Percentiles rank a stretch among this genome's conserved stretches.
These are phyloP conservation scores for Caenorhabditis panamensis DNA, from an alignment of 2,888 invertebrate genomes.

Conservation along the genomic window DNA sequence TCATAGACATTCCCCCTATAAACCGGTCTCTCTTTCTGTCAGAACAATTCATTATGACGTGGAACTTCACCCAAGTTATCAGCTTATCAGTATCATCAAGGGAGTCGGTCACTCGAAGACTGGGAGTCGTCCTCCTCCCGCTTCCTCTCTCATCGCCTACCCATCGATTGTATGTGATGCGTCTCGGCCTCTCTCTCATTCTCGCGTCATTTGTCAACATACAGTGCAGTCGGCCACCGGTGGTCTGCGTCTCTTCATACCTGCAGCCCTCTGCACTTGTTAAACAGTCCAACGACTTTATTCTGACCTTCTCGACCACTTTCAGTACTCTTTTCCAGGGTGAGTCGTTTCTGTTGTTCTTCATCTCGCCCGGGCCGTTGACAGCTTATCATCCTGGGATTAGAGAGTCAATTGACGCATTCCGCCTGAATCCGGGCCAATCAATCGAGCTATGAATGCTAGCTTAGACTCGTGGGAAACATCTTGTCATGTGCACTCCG, in stretches of 20 bases:
- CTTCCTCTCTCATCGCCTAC: background rate
- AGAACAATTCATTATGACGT: background rate
- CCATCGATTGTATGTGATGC: slow-evolving; percentile 5
- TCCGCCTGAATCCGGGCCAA: background rate
- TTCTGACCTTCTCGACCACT: background rate
- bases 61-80: background rate
- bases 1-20: background rate
- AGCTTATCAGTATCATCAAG: background rate
- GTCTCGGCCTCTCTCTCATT: slow-evolving; percentile 30
- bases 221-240: slow-evolving; percentile 30
- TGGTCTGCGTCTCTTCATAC: slow-evolving; percentile 31
- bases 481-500: slow-evolving; percentile 53
- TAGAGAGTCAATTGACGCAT: slow-evolving; percentile 31
- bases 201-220: slow-evolving; percentile 45
- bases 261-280: slow-evolving; percentile 28
- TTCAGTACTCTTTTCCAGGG: background rate
- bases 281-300: slow-evolving; percentile 42
- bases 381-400: slow-evolving; percentile 28
- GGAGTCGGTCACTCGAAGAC: background rate
- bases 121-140: background rate
- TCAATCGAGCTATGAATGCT: slow-evolving; percentile 3
- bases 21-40: slow-evolving; percentile 16
- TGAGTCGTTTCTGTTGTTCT: background rate
- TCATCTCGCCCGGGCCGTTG: too few species aligned
- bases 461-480: slow-evolving; percentile 49